These are phyloP conservation scores for Acrocephalus arundinaceus DNA, from an alignment of 2,113 vertebrate species.

Conservation along the genomic window DNA sequence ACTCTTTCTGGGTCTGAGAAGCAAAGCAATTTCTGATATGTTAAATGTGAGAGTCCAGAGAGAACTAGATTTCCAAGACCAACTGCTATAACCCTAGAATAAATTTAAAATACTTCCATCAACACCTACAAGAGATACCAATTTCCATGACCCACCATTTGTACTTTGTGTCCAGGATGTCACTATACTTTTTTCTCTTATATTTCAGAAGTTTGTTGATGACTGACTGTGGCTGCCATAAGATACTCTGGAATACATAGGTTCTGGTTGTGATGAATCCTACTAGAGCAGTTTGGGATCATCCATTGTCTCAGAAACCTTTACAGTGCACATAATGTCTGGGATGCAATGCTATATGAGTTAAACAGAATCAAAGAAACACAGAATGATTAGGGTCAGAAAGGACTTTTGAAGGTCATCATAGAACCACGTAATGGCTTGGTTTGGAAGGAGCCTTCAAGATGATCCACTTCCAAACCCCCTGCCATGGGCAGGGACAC, in stretches of 20 bases:
- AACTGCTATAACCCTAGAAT: not conserved
- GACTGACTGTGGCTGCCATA: not conserved
- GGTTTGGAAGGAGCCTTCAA: not conserved
- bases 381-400: not conserved
- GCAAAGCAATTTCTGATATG: not conserved
- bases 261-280: not conserved
- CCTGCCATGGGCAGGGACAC: no score
- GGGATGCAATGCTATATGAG: not conserved
- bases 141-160: not conserved
- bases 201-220: not conserved
- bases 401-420: not conserved
- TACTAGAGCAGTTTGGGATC: not conserved
- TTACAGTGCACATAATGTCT: not conserved
- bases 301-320: not conserved
- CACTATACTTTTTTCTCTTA: not conserved
- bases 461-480: not conserved
- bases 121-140: not conserved
- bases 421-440: not conserved
- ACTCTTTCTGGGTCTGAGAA: not conserved
- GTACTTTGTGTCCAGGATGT: not conserved
- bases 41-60: not conserved
- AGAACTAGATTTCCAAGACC: not conserved
- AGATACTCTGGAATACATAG: not conserved
- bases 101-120: not conserved
- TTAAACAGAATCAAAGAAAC: not conserved